phyloP scores from a whole-genome alignment of 2,888 invertebrate species.

The Notodonta ziczac region DNA sequence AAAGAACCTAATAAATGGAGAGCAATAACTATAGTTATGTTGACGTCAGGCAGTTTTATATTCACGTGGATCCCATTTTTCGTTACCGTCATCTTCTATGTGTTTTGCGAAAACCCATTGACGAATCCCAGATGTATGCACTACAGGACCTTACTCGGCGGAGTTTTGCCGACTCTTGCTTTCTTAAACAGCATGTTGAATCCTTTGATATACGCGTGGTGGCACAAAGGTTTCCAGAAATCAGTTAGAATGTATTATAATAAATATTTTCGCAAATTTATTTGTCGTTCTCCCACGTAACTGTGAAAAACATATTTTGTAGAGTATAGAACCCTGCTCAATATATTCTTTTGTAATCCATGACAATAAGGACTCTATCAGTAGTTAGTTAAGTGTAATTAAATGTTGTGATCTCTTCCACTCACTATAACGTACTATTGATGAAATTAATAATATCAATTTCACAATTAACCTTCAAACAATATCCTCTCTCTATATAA shows the following conservation, averaged over 20 bases:
- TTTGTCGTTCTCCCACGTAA: constrained; percentile 24
- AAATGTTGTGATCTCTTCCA: not conserved
- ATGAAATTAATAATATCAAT: not conserved
- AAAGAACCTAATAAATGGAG: constrained; percentile 83
- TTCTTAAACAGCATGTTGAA: constrained; percentile 86
- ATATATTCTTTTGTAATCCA: constrained; percentile 7
- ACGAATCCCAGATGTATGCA: constrained; percentile 75
- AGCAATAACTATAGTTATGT: constrained; percentile 85
- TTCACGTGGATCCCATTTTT: constrained; percentile 87
- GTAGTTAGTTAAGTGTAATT: not conserved
- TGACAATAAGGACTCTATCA: constrained; percentile 20
- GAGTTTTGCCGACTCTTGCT: constrained; percentile 85
- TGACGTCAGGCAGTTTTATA: constrained; percentile 86
- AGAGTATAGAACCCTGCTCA: not conserved
- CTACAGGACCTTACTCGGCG: constrained; percentile 79
- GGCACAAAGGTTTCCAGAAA: constrained; percentile 87
- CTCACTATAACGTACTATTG: not conserved
- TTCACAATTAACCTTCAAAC: no score
- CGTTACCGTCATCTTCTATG: constrained; percentile 81
- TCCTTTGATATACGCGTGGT: constrained; percentile 88
- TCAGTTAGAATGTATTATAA: constrained; percentile 65
- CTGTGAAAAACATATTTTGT: not conserved
- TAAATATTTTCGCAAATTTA: constrained; percentile 49
- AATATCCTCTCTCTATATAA: no score
- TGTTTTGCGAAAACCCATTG: constrained; percentile 77